These are phyloP conservation scores for Steinernema scapterisci DNA, from an alignment of 2,888 invertebrate genomes.

Conservation along the genomic window DNA sequence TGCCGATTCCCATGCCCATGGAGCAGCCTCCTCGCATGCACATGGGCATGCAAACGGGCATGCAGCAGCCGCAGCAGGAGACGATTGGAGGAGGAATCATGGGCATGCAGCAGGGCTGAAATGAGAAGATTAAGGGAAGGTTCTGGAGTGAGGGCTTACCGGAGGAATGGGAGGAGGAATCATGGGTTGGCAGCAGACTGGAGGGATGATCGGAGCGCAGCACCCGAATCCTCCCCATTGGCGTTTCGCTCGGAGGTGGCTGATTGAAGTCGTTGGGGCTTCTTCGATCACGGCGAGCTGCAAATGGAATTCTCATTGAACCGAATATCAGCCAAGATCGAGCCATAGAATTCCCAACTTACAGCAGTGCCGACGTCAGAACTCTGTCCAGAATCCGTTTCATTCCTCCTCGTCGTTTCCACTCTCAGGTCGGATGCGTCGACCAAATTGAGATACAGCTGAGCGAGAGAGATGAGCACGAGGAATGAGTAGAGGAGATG, in stretches of 20 bases:
- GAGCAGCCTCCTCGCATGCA: conserved; percentile 46
- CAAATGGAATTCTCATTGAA: no score
- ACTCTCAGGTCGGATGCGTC: not conserved
- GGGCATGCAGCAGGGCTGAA: conserved; percentile 31
- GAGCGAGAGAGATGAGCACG: not conserved
- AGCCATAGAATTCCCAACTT: no score
- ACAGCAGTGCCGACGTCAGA: not conserved
- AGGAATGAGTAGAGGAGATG: not conserved
- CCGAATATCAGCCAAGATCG: no score
- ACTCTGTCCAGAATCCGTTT: not conserved
- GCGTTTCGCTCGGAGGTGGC: conserved; percentile 30
- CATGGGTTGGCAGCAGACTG: conserved; percentile 41
- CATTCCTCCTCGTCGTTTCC: not conserved
- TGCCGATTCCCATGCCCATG: not conserved
- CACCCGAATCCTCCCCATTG: conserved; percentile 34
- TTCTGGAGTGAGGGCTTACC: not conserved
- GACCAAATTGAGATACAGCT: not conserved
- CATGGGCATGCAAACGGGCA: conserved; percentile 56
- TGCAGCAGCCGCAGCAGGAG: conserved; percentile 53
- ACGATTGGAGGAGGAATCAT: conserved; percentile 15
- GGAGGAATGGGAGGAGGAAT: conserved; percentile 17
- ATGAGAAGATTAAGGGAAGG: not conserved
- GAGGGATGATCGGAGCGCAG: conserved; percentile 20
- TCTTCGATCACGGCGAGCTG: conserved; percentile 3
- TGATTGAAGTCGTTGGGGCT: not conserved